Evolutionary conservation across 2,888 invertebrate genomes (phyloP).

Genomic region (Gari tellinella): DNA sequence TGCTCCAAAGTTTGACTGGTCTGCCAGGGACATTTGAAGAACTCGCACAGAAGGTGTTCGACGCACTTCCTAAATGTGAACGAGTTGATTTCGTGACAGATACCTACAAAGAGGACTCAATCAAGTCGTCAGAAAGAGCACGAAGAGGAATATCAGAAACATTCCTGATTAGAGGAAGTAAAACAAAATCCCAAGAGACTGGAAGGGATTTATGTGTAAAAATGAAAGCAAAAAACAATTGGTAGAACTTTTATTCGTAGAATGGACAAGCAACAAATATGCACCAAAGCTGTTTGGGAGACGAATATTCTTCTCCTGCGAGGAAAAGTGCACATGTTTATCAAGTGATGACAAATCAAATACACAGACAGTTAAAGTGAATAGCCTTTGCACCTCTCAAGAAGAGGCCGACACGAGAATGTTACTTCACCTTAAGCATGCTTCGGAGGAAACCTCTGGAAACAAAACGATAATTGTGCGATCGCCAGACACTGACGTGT

Average conservation of each 20-base stretch:
- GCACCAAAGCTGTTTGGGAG: neutral
- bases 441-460: too few relatives aligned
- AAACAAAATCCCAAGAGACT: constrained; percentile 26
- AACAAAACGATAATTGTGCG: too few relatives aligned
- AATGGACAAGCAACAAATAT: constrained; percentile 27
- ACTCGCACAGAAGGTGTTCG: constrained; percentile 1
- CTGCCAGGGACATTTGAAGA: constrained; percentile 39
- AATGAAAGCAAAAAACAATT: constrained; percentile 37
- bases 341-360: constrained; percentile 7
- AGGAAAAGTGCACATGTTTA: constrained; percentile 11
- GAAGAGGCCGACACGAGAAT: constrained; percentile 45
- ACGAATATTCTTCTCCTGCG: neutral
- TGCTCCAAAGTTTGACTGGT: constrained; percentile 5
- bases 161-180: constrained; percentile 13
- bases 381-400: constrained; percentile 15
- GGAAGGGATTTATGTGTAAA: constrained; percentile 34
- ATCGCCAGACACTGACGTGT: too few relatives aligned
- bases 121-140: constrained; percentile 2
- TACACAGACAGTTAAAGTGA: neutral
- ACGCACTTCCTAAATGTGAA: too few relatives aligned
- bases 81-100: constrained; percentile 16
- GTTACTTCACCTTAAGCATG: constrained; percentile 7
- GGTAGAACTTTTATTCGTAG: constrained; percentile 7
- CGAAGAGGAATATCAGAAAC: neutral
- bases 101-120: constrained; percentile 3